phyloP scores from a whole-genome alignment of 2,797 vertebrate genomes.

The Brachymystax lenok region DNA sequence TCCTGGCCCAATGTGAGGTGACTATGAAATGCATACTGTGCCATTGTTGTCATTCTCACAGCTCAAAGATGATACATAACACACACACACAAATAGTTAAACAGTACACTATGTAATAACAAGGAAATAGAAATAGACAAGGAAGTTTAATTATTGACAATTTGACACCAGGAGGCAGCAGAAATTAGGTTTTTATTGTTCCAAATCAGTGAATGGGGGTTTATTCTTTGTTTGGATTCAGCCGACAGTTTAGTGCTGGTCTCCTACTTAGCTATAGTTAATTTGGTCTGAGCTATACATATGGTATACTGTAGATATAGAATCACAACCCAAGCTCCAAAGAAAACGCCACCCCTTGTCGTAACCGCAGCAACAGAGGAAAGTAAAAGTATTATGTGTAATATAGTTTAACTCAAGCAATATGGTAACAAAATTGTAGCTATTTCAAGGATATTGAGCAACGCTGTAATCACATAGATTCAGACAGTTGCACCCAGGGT shows the following conservation, averaged over 20 bases:
- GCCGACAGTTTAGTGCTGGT: too few species aligned
- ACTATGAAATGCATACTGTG: conserved; percentile 4
- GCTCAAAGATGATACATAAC: not conserved
- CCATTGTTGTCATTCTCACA: conserved; percentile 1
- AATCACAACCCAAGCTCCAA: too few species aligned
- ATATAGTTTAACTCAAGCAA: not conserved
- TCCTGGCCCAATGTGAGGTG: not conserved
- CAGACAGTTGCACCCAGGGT: conserved; percentile 10
- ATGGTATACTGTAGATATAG: too few species aligned
- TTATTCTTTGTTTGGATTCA: conserved; percentile 1
- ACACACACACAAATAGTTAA: not conserved
- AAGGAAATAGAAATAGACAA: not conserved
- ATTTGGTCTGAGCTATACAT: too few species aligned
- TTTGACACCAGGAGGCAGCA: not conserved
- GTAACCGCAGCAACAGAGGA: not conserved
- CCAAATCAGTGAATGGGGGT: conserved; percentile 34
- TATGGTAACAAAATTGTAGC: conserved; percentile 3
- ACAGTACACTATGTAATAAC: not conserved
- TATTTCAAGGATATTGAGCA: conserved; percentile 3
- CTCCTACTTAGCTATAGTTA: too few species aligned
- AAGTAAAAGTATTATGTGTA: not conserved
- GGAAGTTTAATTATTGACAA: not conserved
- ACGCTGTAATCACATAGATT: not conserved
- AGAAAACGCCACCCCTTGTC: too few species aligned
- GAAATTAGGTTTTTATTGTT: conserved; percentile 57